Conservation (phyloP, 35 echinoderm and acorn worm genomes). For the Eucidaris tribuloides region DNA sequence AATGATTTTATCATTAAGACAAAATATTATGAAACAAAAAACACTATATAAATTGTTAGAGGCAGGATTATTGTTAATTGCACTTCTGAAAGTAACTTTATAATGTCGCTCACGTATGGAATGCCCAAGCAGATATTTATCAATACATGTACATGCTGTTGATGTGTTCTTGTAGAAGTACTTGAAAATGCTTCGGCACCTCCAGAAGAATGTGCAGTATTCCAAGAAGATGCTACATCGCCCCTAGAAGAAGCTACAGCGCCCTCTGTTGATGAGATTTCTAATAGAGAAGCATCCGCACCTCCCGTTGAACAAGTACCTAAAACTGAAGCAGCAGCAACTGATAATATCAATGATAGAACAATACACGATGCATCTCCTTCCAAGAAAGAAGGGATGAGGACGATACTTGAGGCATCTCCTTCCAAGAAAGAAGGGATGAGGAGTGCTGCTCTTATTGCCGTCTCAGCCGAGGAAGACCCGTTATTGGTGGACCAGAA, state of each 20-base stretch:
- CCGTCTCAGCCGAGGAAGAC: background rate
- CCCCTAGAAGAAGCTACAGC: background rate
- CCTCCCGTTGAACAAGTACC: no score
- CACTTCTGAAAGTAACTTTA: no score
- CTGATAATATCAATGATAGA: background rate
- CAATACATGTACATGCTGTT: no score
- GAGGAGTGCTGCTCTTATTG: background rate
- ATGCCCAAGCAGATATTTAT: no score
- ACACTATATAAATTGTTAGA: no score
- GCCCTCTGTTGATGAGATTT: background rate
- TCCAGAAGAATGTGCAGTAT: no score
- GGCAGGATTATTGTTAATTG: no score
- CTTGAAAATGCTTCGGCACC: no score
- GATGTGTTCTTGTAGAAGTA: no score
- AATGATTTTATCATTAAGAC: no score
- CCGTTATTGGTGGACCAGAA: background rate
- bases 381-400: background rate
- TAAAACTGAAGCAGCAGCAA: background rate
- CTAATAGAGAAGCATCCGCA: background rate
- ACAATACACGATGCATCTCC: background rate
- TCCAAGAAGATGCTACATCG: background rate
- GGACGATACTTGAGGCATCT: background rate
- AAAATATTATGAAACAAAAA: no score
- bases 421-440: background rate
- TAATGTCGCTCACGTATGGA: no score